These are phyloP conservation scores for Drosophila tani DNA, from an alignment of 1,140 invertebrate genomes.

Conservation along the genomic window DNA sequence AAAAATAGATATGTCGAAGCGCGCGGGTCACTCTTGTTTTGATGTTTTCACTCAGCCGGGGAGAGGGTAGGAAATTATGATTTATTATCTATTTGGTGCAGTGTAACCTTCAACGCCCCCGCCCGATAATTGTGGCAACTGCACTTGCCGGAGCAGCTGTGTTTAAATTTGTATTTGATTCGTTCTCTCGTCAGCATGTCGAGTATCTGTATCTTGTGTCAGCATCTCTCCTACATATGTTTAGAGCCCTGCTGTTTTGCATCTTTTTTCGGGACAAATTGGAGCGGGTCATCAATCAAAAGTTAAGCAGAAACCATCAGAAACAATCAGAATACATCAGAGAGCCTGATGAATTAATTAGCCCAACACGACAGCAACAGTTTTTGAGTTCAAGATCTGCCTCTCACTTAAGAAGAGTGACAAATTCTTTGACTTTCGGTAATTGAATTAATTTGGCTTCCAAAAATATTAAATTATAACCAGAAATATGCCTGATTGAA, in stretches of 20 bases:
- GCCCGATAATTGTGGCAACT: conserved; percentile 53
- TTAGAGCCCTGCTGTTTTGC: conserved; percentile 54
- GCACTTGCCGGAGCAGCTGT: conserved; percentile 52
- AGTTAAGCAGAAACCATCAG: conserved; percentile 38
- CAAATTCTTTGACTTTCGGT: conserved; percentile 24
- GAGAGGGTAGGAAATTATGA: conserved; percentile 58
- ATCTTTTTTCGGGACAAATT: conserved; percentile 72
- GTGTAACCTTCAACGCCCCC: conserved; percentile 33
- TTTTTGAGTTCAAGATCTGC: conserved; percentile 10
- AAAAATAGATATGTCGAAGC: conserved; percentile 20
- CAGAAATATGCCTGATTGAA: background rate
- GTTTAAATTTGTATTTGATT: conserved; percentile 45
- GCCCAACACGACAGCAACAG: conserved; percentile 49
- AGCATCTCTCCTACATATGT: background rate
- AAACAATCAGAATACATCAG: background rate
- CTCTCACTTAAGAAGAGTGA: conserved; percentile 12
- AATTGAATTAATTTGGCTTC: background rate
- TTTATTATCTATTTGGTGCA: conserved; percentile 64
- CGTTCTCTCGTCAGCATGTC: conserved; percentile 19
- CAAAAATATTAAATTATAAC: background rate
- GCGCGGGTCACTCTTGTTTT: conserved; percentile 58
- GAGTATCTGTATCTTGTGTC: conserved; percentile 27
- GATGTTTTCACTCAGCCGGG: conserved; percentile 56
- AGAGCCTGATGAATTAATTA: conserved; percentile 71
- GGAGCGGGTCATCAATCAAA: conserved; percentile 77